Evolutionary conservation across 2,797 vertebrate genomes (phyloP), one percentile per base, ranked within the genome.

Genomic region (Podarcis lilfordi): DNA sequence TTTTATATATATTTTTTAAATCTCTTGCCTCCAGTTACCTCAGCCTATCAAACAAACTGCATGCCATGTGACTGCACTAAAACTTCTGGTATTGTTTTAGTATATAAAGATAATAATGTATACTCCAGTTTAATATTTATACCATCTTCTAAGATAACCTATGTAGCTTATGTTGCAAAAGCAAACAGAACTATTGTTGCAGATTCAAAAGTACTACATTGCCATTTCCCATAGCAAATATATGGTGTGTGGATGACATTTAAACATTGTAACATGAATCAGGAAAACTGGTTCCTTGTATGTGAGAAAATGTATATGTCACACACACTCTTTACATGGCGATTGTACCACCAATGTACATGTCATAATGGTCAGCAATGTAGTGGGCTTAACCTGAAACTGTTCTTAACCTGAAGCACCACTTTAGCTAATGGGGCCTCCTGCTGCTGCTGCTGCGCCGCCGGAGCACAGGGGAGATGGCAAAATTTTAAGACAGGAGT

Each of bases 1-100:
- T 81, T 94, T 90, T 78, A 15, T 82, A 21, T 86, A 89, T 55
- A 43, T 55, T 1, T 55, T 55, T 29, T 50, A 89, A 0, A 93
- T 89, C 82, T 88, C 7, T 88, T 92, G 72, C 86, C 32, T 89
- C 79, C 89, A 79, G 80, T 29, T 81, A 55, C 9, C 29, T 35
- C 40, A 50, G 13, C 10, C 76, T 29, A 55, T 55, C 37, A 86
- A 78, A 86, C 10, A 27, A 23, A 55, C n/a, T n/a, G 10, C 5
- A 86, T 32, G 32, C 3, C 23, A 80, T 80, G n/a, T 69, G 43
- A 86, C 61, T 79, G 25, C 9, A 69, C 13, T 45, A 29, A 71
- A 4, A 37, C 29, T 71, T 50, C 29, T 50, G 8, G 7, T 86
- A 55, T 80, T 23, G 37, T 35, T 75, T 32, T 40, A 45, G 2